phyloP scores from a whole-genome alignment of 2,797 vertebrate genomes.

The Holocentrus rufus region DNA sequence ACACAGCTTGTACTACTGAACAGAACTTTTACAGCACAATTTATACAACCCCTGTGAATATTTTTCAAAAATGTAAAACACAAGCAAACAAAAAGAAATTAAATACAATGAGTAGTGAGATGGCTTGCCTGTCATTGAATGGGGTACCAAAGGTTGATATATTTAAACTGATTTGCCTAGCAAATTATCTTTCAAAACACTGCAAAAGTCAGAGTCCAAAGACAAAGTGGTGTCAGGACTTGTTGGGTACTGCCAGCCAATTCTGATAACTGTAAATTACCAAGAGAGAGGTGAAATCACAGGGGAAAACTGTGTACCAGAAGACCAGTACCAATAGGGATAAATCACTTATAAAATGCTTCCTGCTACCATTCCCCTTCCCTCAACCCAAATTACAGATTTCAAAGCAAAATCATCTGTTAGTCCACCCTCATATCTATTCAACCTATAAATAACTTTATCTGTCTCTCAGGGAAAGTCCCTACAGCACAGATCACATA shows the following conservation, averaged over 20 bases:
- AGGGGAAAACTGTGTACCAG: background rate
- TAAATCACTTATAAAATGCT: background rate
- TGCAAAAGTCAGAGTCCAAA: background rate
- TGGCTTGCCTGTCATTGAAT: conserved; percentile 3
- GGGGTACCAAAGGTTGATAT: background rate
- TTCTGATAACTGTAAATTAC: background rate
- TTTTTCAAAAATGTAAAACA: background rate
- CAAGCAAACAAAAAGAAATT: conserved; percentile 1
- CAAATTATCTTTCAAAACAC: conserved; percentile 17
- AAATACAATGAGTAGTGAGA: background rate
- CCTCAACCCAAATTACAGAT: background rate
- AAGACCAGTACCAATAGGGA: conserved; percentile 1
- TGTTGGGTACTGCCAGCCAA: background rate
- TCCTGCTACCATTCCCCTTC: too few relatives aligned
- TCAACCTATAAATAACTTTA: too few relatives aligned
- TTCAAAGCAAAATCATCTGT: background rate
- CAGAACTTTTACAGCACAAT: too few relatives aligned
- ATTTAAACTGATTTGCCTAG: conserved; percentile 18
- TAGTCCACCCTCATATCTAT: background rate
- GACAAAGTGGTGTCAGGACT: background rate
- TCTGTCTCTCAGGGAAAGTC: too few relatives aligned
- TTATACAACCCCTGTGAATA: too few relatives aligned
- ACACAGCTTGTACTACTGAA: too few relatives aligned
- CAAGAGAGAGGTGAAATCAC: background rate
- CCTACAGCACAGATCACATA: too few relatives aligned